Evolutionary conservation across 2,888 invertebrate species (phyloP), one percentile per base, ranked within the genome.

Genomic region (Coelinius sp.): DNA sequence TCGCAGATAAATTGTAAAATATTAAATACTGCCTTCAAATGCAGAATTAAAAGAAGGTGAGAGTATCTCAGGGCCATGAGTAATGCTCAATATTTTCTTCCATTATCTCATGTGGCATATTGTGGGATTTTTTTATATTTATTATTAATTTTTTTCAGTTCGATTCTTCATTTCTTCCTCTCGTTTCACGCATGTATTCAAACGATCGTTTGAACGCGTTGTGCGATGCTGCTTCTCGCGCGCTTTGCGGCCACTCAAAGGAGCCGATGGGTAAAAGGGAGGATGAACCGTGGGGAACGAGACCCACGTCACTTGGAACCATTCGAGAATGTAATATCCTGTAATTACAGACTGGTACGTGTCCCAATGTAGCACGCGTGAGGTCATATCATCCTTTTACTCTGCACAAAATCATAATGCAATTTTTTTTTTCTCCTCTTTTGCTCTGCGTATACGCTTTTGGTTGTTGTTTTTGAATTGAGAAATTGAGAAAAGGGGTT

Each of bases 271-370:
- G 41, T 52, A 22, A 35, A 59, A 27, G 52, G 62, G 62, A 68
- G 59, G 59, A 64, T 66, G 62, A 71, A 56, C 46, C 72, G 44
- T 62, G 44, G 41, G 67, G 73, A 74, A 73, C 70, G 75, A 75
- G 77, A 71, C 77, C 75, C 76, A 73, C 78, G 78, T 79, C 77
- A 76, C 74, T 75, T 77, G 76, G 79, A 79, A 79, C 78, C 77
- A 77, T 79, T 77, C 77, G 77, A 75, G 79, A 80, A 79, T 80
- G 79, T 78, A 80, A 81, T 79, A 76, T 82, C 77, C 78, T 79
- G 80, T 79, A 79, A 79, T 83, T 81, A 81, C 78, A 79, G 78
- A 75, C 77, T 77, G 78, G 73, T 73, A 73, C 68, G 73, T 68
- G 74, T 73, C 62, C 68, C 52, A 73, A 72, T 74, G 71, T 68